These are phyloP conservation scores for Sinocyclocheilus anshuiensis DNA, from an alignment of 2,113 vertebrate genomes.

Conservation along the genomic window DNA sequence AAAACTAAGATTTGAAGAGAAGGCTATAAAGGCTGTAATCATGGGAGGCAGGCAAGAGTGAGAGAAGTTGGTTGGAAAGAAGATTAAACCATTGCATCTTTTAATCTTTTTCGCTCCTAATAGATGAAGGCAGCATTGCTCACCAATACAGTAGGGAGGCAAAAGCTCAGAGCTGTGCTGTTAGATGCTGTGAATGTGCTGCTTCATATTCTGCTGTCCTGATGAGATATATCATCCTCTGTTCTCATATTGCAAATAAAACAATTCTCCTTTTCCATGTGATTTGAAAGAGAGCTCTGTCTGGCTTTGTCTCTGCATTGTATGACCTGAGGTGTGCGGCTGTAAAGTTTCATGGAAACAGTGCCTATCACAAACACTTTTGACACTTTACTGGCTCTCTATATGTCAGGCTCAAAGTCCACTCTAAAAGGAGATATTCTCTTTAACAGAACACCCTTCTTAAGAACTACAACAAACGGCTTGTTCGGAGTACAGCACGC, in stretches of 20 bases:
- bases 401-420: neutral
- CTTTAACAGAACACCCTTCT: no score
- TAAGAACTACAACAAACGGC: no score
- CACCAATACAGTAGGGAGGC: neutral
- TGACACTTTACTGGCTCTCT: constrained; percentile 16
- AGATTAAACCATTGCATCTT: neutral
- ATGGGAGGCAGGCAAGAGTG: neutral
- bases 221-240: neutral
- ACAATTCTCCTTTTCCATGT: neutral
- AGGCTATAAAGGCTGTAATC: neutral
- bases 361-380: neutral
- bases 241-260: neutral
- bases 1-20: constrained; percentile 14
- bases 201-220: neutral
- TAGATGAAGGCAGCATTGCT: constrained; percentile 19
- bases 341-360: constrained; percentile 30
- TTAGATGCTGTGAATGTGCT: neutral
- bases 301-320: neutral
- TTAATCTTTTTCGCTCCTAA: neutral
- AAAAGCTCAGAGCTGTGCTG: constrained; percentile 18
- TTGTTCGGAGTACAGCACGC: no score
- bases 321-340: neutral
- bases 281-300: constrained; percentile 8
- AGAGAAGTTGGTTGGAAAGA: neutral
- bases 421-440: no score